phyloP scores from a whole-genome alignment of 2,888 invertebrate genomes.

The Chymomyza procnemis region DNA sequence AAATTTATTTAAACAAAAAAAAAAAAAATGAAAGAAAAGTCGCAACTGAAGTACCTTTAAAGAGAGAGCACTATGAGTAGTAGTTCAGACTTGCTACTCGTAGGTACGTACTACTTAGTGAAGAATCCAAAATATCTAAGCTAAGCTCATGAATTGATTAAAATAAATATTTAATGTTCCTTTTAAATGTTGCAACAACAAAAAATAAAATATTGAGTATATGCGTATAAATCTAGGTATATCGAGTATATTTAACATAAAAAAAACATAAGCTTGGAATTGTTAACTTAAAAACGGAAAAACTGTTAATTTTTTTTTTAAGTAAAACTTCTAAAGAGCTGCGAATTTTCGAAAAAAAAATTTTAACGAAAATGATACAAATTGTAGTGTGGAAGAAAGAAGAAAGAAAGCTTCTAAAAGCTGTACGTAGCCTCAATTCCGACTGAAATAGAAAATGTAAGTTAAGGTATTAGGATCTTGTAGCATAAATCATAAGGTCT shows the following conservation, averaged over 20 bases:
- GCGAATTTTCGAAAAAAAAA: no score
- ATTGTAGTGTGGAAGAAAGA: no score
- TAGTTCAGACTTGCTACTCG: neutral
- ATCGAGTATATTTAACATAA: neutral
- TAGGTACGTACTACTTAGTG: conserved; percentile 11
- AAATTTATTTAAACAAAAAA: conserved; percentile 17
- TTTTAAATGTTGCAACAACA: conserved; percentile 27
- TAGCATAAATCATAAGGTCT: no score
- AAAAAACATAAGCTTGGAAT: neutral
- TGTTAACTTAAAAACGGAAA: neutral
- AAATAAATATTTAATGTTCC: conserved; percentile 30
- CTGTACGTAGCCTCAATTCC: no score
- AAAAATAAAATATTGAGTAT: neutral
- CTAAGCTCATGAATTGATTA: conserved; percentile 19
- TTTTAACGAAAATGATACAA: no score
- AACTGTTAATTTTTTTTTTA: neutral
- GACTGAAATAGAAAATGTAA: no score
- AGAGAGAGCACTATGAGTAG: conserved; percentile 16
- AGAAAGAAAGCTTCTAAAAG: no score
- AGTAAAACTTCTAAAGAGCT: neutral
- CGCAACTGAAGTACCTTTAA: conserved; percentile 72
- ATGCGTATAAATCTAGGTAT: conserved; percentile 8
- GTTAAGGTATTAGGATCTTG: no score
- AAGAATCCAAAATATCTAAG: conserved; percentile 18
- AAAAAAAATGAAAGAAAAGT: no score